Evolutionary conservation across 2,113 vertebrate genomes (phyloP).

Genomic region (Lipophrys pholis): DNA sequence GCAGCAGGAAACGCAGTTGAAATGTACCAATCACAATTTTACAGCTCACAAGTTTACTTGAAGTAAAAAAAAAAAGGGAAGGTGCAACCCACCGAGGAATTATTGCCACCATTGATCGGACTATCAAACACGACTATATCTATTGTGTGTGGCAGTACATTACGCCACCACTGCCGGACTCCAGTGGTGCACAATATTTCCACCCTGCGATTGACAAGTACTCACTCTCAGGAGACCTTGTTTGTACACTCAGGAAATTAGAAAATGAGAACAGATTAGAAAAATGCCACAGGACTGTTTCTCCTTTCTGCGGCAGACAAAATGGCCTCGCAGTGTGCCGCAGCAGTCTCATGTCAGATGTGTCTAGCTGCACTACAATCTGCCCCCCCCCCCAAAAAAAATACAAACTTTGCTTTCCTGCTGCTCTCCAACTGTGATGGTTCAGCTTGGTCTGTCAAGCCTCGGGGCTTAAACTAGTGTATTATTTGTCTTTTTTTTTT

Average conservation of each 20-base stretch:
- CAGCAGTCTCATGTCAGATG: conserved; percentile 52
- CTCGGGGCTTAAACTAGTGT: conserved; percentile 37
- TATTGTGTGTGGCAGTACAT: conserved; percentile 15
- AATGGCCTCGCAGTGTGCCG: conserved; percentile 28
- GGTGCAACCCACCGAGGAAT: background rate
- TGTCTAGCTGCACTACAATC: conserved; percentile 53
- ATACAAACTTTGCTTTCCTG: conserved; percentile 35
- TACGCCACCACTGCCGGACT: conserved; percentile 24
- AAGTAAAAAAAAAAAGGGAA: background rate
- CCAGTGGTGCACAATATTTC: conserved; percentile 34
- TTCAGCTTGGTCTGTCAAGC: conserved; percentile 51
- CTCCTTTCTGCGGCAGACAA: conserved; percentile 49
- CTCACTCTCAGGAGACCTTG: conserved; percentile 50
- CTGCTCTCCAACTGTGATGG: conserved; percentile 51
- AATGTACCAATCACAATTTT: background rate
- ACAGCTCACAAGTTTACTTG: background rate
- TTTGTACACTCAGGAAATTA: conserved; percentile 68
- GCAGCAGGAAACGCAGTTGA: background rate
- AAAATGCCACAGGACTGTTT: conserved; percentile 55
- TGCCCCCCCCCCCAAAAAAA: conserved; percentile 27
- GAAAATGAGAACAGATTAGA: conserved; percentile 71
- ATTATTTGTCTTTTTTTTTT: conserved; percentile 66
- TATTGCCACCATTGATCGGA: background rate
- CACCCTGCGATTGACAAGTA: conserved; percentile 59
- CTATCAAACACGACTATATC: background rate